Percentiles rank a stretch among this genome's conserved stretches.
These are phyloP conservation scores for Malurus melanocephalus DNA, from an alignment of 2,113 vertebrate species.

Conservation along the genomic window DNA sequence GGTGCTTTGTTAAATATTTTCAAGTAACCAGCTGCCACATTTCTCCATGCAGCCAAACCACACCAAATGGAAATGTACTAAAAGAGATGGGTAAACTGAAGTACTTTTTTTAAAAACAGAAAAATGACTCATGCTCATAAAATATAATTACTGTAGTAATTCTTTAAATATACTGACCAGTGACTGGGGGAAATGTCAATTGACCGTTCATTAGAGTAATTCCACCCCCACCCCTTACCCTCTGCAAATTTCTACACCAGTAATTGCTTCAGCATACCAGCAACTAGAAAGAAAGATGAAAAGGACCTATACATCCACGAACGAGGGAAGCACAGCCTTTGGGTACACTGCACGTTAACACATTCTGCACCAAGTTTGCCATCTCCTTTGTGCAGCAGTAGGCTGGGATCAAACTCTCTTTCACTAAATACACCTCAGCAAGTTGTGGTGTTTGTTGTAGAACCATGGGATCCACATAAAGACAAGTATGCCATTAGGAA, in stretches of 20 bases:
- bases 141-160: conserved; percentile 71
- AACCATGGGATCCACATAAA: not conserved
- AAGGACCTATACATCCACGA: not conserved
- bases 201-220: conserved; percentile 22
- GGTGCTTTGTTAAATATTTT: conserved; percentile 71
- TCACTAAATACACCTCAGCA: not conserved
- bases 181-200: conserved; percentile 42
- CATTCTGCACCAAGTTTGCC: not conserved
- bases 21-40: conserved; percentile 68
- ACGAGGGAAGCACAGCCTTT: not conserved
- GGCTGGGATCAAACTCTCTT: not conserved
- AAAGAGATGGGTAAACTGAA: conserved; percentile 69
- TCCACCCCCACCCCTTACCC: not conserved
- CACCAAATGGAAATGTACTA: conserved; percentile 79
- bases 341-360: not conserved
- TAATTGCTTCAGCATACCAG: conserved; percentile 17
- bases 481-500: not conserved
- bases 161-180: conserved; percentile 66
- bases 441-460: not conserved
- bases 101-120: conserved; percentile 70
- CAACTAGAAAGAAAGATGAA: not conserved
- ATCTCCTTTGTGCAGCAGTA: not conserved
- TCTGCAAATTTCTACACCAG: not conserved
- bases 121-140: conserved; percentile 72
- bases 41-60: conserved; percentile 68